Base-by-base conservation (phyloP, 2,888 invertebrate species). In the Cancer borealis region DNA sequence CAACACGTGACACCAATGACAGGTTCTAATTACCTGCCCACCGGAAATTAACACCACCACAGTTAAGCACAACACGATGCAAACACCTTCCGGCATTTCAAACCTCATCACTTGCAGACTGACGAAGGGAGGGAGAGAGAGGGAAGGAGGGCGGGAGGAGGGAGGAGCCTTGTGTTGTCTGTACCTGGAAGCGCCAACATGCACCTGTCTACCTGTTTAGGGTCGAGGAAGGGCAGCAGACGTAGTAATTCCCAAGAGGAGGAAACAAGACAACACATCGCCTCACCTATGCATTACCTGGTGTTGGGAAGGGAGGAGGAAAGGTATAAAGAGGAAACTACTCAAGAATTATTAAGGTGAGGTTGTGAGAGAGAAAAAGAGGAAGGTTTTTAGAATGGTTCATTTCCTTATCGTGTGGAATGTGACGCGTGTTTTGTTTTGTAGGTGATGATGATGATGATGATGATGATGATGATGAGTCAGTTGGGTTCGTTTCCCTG, bases 281-380 rank as follows among this genome's bases (percentile, higher is more conserved):
- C 73, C 73, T 79, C 73, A 79, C 73, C n/a, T 26, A 79, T 79
- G 73, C 73, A 79, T 79, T 79, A 79, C 73, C 73, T 21, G 73
- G 73, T 8, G 73, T n/a, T n/a, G 26, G 26, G 26, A 26, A 73
- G 73, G 73, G 73, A n/a, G 26, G 73, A 26, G 73, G 8, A 10
- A 26, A 26, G n/a, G 26, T 6, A 26, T n/a, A 26, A 26, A 26
- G 73, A 73, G 73, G 73, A 79, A 26, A 79, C 26, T 10, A 79
- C n/a, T 8, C 8, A 10, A 26, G n/a, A 26, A 26, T 79, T 21
- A 17, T 60, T 21, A 21, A 21, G 73, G n/a, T 26, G 73, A 26
- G n/a, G 73, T 10, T 26, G 73, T 5, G 21, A 5, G n/a, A 26
- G 8, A 26, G 73, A 26, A 79, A 79, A 79, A 26, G 6, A 2